Conservation (phyloP, 1,140 invertebrate genomes). For the Tetramorium parvispinum region DNA sequence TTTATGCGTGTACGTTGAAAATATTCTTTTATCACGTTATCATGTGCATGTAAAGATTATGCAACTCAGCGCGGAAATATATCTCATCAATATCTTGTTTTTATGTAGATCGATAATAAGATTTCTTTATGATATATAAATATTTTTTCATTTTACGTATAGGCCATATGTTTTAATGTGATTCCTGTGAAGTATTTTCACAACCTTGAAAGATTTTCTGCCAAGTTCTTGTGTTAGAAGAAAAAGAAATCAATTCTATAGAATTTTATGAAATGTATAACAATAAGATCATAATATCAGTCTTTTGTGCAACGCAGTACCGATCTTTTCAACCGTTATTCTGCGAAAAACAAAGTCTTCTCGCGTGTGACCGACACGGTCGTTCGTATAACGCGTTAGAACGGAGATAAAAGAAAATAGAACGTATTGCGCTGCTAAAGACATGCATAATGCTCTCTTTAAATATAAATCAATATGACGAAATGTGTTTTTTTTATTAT, state of each 20-base stretch:
- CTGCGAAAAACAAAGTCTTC: not conserved
- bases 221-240: not conserved
- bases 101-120: not conserved
- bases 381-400: not conserved
- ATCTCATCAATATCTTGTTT: not conserved
- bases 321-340: not conserved
- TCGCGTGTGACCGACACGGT: not conserved
- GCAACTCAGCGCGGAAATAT: not conserved
- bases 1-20: not conserved
- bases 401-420: not conserved
- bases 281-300: not conserved
- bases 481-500: not conserved
- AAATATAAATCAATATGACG: not conserved
- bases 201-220: not conserved
- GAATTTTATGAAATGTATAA: slow-evolving; percentile 6
- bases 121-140: not conserved
- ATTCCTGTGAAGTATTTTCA: not conserved
- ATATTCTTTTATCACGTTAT: not conserved
- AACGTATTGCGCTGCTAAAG: not conserved
- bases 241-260: not conserved
- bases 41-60: not conserved
- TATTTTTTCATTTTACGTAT: not conserved
- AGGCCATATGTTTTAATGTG: not conserved
- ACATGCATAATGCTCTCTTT: not conserved
- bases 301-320: not conserved